phyloP scores from a whole-genome alignment of 1,140 invertebrate genomes.

The Popillia japonica region DNA sequence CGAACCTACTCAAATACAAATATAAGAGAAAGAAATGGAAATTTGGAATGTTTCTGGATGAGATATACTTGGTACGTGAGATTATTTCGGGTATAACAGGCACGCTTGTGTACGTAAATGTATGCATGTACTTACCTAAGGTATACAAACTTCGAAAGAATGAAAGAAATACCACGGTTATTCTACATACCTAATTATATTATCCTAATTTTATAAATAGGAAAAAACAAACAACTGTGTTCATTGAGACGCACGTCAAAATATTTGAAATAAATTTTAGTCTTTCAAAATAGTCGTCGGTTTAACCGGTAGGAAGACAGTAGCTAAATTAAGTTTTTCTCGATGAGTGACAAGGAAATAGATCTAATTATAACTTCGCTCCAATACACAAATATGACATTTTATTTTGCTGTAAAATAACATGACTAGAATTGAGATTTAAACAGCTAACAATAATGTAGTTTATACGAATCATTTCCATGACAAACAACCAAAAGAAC shows the following conservation, averaged over 20 bases:
- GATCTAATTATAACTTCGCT: neutral
- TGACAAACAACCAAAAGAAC: neutral
- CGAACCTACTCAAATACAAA: neutral
- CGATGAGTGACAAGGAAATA: constrained; percentile 10
- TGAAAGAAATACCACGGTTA: neutral
- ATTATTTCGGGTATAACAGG: no score
- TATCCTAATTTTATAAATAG: neutral
- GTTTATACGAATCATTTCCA: constrained; percentile 17
- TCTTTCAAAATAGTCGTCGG: neutral
- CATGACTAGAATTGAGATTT: no score
- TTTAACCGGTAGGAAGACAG: neutral
- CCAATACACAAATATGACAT: no score
- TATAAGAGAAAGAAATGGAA: no score
- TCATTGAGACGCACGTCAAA: neutral
- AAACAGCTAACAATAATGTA: neutral
- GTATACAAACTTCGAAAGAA: neutral
- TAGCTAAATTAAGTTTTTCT: neutral
- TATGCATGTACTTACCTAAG: neutral
- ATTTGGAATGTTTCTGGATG: neutral
- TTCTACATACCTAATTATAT: no score
- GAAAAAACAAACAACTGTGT: neutral
- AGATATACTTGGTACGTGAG: neutral
- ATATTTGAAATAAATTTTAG: neutral
- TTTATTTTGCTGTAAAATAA: no score
- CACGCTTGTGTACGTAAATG: no score